Percentiles rank a stretch among this genome's conserved stretches.
Conservation (phyloP, 2,113 vertebrate species). For the Rhodinocichla rosea region DNA sequence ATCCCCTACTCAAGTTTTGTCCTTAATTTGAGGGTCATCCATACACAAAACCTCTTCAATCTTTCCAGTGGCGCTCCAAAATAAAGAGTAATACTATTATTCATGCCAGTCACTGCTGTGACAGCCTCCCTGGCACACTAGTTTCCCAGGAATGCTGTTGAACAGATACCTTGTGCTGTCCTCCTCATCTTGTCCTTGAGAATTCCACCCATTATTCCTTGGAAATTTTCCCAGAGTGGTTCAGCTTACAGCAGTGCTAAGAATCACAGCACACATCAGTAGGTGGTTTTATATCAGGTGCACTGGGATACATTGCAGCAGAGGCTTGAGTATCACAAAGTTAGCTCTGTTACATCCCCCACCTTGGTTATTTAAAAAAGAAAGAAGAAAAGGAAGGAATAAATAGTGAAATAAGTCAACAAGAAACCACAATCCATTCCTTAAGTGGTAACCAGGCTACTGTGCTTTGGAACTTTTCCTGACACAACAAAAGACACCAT, state of each 20-base stretch:
- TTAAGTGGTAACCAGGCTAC: not conserved
- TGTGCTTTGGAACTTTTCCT: not conserved
- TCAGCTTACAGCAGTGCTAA: conserved; percentile 14
- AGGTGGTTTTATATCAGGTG: not conserved
- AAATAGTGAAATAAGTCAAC: not conserved
- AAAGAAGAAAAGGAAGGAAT: not conserved
- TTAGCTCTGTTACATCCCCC: not conserved
- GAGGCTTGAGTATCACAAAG: not conserved
- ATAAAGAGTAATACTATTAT: not conserved
- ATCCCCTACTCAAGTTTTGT: not conserved
- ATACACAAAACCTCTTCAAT: not conserved
- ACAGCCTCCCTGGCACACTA: not conserved
- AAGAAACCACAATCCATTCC: not conserved
- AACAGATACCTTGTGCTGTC: not conserved
- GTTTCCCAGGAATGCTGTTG: not conserved
- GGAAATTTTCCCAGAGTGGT: conserved; percentile 27
- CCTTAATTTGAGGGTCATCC: not conserved
- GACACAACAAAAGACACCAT: not conserved
- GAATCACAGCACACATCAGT: not conserved
- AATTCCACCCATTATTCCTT: not conserved
- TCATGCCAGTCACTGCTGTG: not conserved
- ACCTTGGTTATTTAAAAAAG: not conserved
- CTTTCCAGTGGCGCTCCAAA: not conserved
- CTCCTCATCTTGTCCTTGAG: conserved; percentile 18
- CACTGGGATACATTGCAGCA: not conserved